Evolutionary conservation across 2,113 vertebrate species (phyloP).

Genomic region (Platysternon megacephalum): DNA sequence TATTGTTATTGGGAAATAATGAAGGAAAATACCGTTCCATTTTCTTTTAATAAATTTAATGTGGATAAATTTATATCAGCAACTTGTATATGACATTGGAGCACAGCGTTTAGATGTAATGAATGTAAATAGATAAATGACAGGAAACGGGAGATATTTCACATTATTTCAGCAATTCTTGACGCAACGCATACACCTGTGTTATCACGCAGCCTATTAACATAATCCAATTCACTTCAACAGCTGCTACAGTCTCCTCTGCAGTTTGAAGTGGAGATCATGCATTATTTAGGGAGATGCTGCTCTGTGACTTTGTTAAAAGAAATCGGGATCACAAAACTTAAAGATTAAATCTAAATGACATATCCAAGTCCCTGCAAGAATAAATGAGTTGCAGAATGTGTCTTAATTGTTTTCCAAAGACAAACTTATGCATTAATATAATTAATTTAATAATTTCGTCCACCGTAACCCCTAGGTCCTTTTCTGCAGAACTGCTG

Average conservation of each 20-base stretch:
- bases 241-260: not conserved
- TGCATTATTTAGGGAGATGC: not conserved
- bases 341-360: slow-evolving; percentile 15
- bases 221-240: slow-evolving; percentile 2
- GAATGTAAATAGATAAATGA: not conserved
- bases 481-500: too few species aligned
- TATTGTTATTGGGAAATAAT: not conserved
- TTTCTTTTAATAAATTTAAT: not conserved
- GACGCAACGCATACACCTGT: not conserved
- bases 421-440: not conserved
- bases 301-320: not conserved
- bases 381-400: not conserved
- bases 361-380: not conserved
- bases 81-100: not conserved
- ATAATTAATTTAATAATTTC: not conserved
- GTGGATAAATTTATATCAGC: not conserved
- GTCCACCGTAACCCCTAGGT: too few species aligned
- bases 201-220: not conserved
- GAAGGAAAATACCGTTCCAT: not conserved
- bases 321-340: not conserved
- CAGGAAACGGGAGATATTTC: not conserved
- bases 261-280: not conserved
- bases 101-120: not conserved
- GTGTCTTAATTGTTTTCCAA: slow-evolving; percentile 7
- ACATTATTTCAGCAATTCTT: not conserved